Percentiles rank a stretch among this genome's conserved stretches.
phyloP scores from a whole-genome alignment of 1,140 invertebrate genomes.

The Drosophila mojavensis region DNA sequence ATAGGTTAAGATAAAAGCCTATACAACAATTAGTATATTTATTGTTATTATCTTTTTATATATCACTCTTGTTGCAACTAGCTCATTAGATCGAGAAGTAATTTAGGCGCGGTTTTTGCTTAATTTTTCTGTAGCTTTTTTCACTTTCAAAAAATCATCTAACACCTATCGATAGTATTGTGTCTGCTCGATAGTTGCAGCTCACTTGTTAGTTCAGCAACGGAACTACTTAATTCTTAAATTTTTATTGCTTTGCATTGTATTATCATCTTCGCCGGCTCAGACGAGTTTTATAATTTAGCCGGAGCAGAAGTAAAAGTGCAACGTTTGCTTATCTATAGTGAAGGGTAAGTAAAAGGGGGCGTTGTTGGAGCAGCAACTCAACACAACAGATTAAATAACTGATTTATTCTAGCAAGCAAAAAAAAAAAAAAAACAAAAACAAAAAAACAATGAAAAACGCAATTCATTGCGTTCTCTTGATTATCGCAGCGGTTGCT shows the following conservation, averaged over 20 bases:
- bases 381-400: constrained; percentile 14
- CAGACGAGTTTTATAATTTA: constrained; percentile 25
- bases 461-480: constrained; percentile 64
- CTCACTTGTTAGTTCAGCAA: not conserved
- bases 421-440: not conserved
- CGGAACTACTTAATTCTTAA: not conserved
- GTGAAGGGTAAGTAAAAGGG: constrained; percentile 9
- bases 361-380: not conserved
- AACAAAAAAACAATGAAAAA: constrained; percentile 57
- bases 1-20: no score
- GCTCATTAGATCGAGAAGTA: no score
- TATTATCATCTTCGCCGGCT: constrained; percentile 31
- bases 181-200: no score
- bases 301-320: constrained; percentile 4
- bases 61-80: no score
- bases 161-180: constrained; percentile 17
- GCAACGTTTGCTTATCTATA: constrained; percentile 16
- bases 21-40: no score
- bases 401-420: not conserved
- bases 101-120: no score
- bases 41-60: no score
- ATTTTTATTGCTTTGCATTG: constrained; percentile 3
- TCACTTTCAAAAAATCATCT: no score
- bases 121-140: no score
- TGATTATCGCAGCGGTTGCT: constrained; percentile 34